A percentile compares a stretch with the other conserved stretches of the same genome.
Evolutionary conservation across 2,888 invertebrate genomes (phyloP).

Genomic region (Ophraella communa): DNA sequence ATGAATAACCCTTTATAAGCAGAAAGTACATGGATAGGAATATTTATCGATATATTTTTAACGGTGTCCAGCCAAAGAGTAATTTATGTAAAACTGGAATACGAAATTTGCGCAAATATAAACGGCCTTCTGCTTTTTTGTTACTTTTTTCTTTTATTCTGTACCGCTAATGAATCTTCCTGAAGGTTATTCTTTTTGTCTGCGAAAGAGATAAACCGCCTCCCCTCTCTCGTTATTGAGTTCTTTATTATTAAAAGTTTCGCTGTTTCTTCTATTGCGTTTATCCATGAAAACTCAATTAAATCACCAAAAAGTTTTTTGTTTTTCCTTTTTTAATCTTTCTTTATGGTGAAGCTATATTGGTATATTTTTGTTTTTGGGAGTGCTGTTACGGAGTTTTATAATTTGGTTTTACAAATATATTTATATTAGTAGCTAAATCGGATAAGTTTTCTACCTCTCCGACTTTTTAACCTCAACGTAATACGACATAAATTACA

Average conservation of each 20-base stretch:
- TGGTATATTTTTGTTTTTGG: not conserved
- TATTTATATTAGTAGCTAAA: not conserved
- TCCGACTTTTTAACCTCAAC: not conserved
- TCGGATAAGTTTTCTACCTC: not conserved
- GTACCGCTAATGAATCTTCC: not conserved
- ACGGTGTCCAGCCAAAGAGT: not conserved
- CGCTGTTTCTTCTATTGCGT: conserved; percentile 10
- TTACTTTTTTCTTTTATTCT: not conserved
- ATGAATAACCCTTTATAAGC: no score
- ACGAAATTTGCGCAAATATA: not conserved
- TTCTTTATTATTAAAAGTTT: conserved; percentile 16
- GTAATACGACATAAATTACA: not conserved
- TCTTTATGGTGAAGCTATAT: not conserved
- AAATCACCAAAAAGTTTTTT: conserved; percentile 4
- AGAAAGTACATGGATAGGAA: no score
- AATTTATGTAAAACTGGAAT: not conserved
- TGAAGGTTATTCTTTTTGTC: not conserved
- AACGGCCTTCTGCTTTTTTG: not conserved
- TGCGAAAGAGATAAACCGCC: not conserved
- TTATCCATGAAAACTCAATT: conserved; percentile 15
- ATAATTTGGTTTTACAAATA: not conserved
- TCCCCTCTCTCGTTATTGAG: not conserved
- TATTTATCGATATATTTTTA: no score
- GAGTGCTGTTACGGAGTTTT: not conserved
- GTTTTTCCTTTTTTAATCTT: conserved; percentile 3